Evolutionary conservation across 2,888 invertebrate genomes (phyloP), one percentile per base, ranked within the genome.

Genomic region (Microplitis deprimator): DNA sequence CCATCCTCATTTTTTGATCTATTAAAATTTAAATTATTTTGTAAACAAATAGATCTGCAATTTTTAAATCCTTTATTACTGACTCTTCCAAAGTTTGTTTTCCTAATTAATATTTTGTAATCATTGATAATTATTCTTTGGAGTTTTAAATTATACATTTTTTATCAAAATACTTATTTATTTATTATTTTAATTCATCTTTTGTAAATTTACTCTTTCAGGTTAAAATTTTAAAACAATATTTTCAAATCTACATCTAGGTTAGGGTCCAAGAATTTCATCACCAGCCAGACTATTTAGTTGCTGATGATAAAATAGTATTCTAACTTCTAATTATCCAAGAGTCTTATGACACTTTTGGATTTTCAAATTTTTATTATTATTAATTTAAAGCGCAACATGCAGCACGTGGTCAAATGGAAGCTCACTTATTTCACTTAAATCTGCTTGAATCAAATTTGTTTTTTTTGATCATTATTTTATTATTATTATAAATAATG

Each of bases 401-500:
- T 29, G 29, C 29, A 29, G 29, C 29, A 29, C 29, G 29, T 29
- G 29, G 29, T 3, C 4, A 29, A 29, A 29, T 29, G 4, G 29
- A 29, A 29, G 29, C 29, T 29, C 3, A 29, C 29, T 29, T 29
- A 29, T 3, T 29, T 29, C 29, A 29, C 29, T 29, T 29, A 29
- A 29, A 29, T 29, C 29, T 29, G 29, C 2, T 29, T 3, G 3
- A 29, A 3, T 29, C 4, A 2, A 50, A 50, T 50, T 5, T 50
- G 13, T 10, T 50, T 50, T 10, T 13, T 50, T 50, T 3, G 8
- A 41, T 8, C 5, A 41, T 10, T 41, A 8, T 7, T 5, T 29
- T 29, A 29, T 29, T 4, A 29, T 29, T 29, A 29, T 29, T 29
- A 50, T 10, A 50, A 5, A 73, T 80, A 84, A 95, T 95, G 95